Conservation (phyloP, 2,888 invertebrate species). For the Colostygia pectinataria region DNA sequence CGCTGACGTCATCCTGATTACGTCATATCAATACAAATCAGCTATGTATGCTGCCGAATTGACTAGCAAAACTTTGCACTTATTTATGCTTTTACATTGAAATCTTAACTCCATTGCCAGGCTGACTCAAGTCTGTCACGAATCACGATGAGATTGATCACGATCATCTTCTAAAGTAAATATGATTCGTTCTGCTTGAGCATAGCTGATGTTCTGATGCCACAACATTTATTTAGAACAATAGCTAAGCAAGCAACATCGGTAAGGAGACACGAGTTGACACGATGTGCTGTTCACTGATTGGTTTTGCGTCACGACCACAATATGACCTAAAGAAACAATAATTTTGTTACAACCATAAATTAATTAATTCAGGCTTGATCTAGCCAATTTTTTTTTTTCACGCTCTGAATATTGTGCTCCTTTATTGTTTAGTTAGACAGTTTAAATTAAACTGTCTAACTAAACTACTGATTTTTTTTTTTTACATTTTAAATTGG, state of each 20-base stretch:
- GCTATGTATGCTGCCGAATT: constrained; percentile 52
- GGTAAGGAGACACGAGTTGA: constrained; percentile 38
- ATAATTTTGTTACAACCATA: constrained; percentile 8
- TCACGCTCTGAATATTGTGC: too few species aligned
- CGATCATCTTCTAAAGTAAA: constrained; percentile 33
- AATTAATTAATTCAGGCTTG: too few species aligned
- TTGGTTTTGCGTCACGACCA: constrained; percentile 39
- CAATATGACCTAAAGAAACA: neutral
- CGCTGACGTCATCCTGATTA: constrained; percentile 78
- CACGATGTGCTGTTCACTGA: constrained; percentile 36
- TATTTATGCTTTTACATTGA: constrained; percentile 35
- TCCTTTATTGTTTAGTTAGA: too few species aligned
- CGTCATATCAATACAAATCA: constrained; percentile 65
- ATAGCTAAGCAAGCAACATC: constrained; percentile 43
- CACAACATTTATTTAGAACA: constrained; percentile 47
- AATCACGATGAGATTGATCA: constrained; percentile 26
- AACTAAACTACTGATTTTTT: too few species aligned
- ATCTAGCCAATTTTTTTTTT: too few species aligned
- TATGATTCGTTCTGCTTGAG: constrained; percentile 59
- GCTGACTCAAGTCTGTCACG: constrained; percentile 32
- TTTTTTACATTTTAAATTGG: too few species aligned
- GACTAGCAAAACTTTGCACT: constrained; percentile 46
- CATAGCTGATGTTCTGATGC: constrained; percentile 30
- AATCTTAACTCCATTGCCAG: constrained; percentile 33
- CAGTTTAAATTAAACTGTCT: too few species aligned